Conservation (phyloP, 2,113 vertebrate species). For the Oreocharis arfaki region DNA sequence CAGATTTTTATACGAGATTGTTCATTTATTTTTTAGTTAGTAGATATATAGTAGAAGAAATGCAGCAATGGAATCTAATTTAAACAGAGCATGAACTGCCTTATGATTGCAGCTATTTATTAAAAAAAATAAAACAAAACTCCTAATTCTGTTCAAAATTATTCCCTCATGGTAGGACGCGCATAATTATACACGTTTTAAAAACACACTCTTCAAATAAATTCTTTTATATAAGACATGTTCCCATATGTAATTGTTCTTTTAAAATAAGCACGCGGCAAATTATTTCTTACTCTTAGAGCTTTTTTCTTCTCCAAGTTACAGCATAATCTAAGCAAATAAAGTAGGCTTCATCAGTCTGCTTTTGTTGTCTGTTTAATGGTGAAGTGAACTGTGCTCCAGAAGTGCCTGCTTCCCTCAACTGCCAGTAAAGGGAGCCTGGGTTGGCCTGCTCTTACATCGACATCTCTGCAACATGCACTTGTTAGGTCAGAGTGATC, state of each 20-base stretch:
- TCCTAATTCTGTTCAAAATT: constrained; percentile 58
- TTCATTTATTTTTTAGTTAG: constrained; percentile 60
- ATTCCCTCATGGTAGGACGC: constrained; percentile 44
- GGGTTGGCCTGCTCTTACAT: background rate
- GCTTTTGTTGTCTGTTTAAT: background rate
- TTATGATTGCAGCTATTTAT: constrained; percentile 56
- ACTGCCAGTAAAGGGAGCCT: background rate
- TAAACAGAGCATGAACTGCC: constrained; percentile 50
- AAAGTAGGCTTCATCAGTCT: background rate
- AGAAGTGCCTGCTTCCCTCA: background rate
- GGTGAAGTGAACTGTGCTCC: background rate
- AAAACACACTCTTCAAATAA: constrained; percentile 18
- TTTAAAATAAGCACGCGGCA: background rate
- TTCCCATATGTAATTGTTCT: background rate
- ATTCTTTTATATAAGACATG: background rate
- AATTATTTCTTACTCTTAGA: background rate
- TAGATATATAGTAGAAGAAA: constrained; percentile 58
- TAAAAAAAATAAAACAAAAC: constrained; percentile 55
- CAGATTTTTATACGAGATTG: constrained; percentile 17
- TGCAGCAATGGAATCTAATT: constrained; percentile 63
- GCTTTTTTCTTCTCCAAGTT: background rate
- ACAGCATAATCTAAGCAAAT: background rate
- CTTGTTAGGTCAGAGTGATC: background rate
- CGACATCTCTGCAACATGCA: accelerated
- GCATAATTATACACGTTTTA: constrained; percentile 38